These are phyloP conservation scores for Seriola aureovittata DNA, from an alignment of 2,113 vertebrate genomes.

Conservation along the genomic window DNA sequence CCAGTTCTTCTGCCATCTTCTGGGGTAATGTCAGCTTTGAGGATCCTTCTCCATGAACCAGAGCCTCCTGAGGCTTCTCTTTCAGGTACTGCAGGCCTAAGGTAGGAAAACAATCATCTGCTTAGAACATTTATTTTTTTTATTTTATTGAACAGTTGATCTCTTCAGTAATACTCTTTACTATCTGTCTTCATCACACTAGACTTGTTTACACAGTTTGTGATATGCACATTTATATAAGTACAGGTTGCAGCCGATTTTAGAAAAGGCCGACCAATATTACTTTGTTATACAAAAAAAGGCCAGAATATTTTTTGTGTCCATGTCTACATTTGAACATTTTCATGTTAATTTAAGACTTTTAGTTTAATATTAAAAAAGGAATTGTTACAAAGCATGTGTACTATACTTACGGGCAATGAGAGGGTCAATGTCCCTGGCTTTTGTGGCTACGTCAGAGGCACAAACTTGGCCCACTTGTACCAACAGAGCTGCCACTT, in stretches of 20 bases:
- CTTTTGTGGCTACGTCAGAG: conserved; percentile 95
- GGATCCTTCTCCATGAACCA: conserved; percentile 62
- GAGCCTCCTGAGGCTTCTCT: conserved; percentile 87
- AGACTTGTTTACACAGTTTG: neutral
- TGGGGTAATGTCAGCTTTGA: conserved; percentile 82
- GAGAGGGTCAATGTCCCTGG: conserved; percentile 93
- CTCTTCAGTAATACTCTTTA: neutral
- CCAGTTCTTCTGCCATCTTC: conserved; percentile 83
- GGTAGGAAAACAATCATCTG: neutral
- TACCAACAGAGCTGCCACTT: conserved; percentile 94
- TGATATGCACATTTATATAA: neutral
- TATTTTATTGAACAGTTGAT: neutral
- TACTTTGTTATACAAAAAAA: neutral
- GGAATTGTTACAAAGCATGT: neutral
- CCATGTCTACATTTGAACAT: neutral
- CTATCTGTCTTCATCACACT: neutral
- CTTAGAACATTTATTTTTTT: neutral
- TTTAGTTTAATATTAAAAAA: neutral
- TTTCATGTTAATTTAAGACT: neutral
- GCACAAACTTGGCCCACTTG: conserved; percentile 98
- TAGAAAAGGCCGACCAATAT: neutral
- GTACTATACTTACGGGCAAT: conserved; percentile 89
- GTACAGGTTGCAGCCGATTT: neutral
- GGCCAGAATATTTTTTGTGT: neutral
- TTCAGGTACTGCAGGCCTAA: conserved; percentile 94